Base-by-base conservation (phyloP, 2,113 vertebrate genomes). In the Corythornis madagascariensis region DNA sequence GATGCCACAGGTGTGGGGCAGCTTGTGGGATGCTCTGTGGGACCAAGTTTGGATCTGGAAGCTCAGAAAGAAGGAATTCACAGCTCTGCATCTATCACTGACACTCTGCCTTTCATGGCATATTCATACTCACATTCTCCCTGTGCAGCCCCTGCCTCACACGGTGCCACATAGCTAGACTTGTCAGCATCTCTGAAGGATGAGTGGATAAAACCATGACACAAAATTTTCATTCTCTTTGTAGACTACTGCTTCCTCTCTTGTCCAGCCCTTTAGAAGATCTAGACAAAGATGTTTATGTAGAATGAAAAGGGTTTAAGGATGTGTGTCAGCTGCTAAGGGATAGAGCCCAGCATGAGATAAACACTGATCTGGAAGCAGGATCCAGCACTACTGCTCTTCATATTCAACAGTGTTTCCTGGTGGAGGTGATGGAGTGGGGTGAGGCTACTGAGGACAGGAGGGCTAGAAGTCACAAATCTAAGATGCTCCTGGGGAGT, bases 121-220 rank as follows among this genome's bases (percentile, higher is more conserved):
- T 13, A 13, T 57, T 73, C n/a, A 29, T 16, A 22, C 33, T 26
- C 35, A 50, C 48, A 50, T 75, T 22, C 47, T 74, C 52, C 35
- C 53, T 5, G 8, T 61, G 57, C 66, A 85, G 65, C 29, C 45
- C 76, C 63, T 66, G 72, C 29, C 71, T 40, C 48, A 6, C 0
- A 4, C 70, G 4, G 31, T 3, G 33, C 9, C 1, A 0, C 67
- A 28, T 26, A 47, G 53, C 17, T 0, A 0, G 45, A 14, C 21
- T 67, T 16, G 26, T 25, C 3, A 0, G 74, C 29, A 20, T 64
- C 59, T 1, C 1, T 40, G 71, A 33, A 56, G 59, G 63, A 57
- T 6, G 20, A 69, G 35, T 66, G 47, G 61, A 42, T 50, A 28
- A 60, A 42, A 52, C n/a, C 35, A 3, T 48, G 60, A 87, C 2